Conservation (phyloP, 2,888 invertebrate species). For the Tethea ocularis region DNA sequence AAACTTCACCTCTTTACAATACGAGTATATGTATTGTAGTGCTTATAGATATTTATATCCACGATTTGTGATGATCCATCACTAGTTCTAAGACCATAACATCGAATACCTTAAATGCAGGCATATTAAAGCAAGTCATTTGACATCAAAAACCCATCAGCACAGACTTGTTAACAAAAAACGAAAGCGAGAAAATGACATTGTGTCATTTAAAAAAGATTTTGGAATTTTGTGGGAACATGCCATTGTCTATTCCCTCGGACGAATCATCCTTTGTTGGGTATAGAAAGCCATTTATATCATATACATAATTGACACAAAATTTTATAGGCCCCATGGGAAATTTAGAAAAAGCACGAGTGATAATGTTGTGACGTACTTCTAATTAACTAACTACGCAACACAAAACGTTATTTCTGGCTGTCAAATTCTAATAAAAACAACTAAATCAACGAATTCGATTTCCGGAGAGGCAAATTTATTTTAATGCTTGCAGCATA, state of each 20-base stretch:
- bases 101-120: neutral
- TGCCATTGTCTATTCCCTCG: constrained; percentile 4
- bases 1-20: no score
- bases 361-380: neutral
- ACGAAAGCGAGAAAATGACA: neutral
- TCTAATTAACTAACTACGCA: neutral
- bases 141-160: constrained; percentile 1
- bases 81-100: neutral
- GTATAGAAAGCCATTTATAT: neutral
- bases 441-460: no score
- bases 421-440: neutral
- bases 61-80: neutral
- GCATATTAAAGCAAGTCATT: neutral
- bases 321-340: neutral
- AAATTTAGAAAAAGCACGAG: constrained; percentile 5
- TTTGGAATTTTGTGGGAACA: neutral
- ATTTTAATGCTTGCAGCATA: no score
- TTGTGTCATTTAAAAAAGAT: neutral
- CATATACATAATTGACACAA: neutral
- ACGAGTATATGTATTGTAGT: no score
- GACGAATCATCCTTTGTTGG: neutral
- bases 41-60: no score
- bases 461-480: no score
- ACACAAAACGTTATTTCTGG: no score
- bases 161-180: neutral